Base-by-base conservation (phyloP, 2,797 vertebrate genomes). In the Clarias pachynema region DNA sequence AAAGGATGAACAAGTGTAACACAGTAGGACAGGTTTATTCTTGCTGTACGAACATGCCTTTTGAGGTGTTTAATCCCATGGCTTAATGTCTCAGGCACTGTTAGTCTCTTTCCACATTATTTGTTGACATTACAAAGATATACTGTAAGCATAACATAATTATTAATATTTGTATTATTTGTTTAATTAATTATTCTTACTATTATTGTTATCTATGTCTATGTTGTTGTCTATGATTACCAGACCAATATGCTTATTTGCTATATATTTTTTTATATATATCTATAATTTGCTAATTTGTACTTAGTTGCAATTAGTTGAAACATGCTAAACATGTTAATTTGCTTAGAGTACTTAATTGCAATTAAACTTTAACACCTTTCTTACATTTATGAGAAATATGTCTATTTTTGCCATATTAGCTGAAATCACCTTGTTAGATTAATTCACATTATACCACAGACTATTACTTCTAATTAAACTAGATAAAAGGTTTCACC, bases 1-100 rank as follows among this genome's bases (percentile, higher is more conserved):
- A 72, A 70, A 87, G 85, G 83, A 63, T 80, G 88, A 84, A 86
- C 86, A 79, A 82, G 44, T 69, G 65, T 15, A 60, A 84, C 65
- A 74, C 40, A 83, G 26, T 29, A 81, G 83, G 65, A 77, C 57
- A 65, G 22, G n/a, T 40, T 8, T 34, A 77, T 49, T 26, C 31
- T 37, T 60, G 34, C 31, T 53, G n/a, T 31, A 49, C 56, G 62
- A 69, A 77, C 10, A 59, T 81, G 69, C 7, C 70, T 75, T 82
- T 77, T 86, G 49, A 77, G 53, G 49, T n/a, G 9, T 68, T 85
- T 59, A 77, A 29, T 81, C 65, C 40, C 49, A 34, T 9, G 57
- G 22, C 65, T 82, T 82, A 69, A 56, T 70, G 80, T 82, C 80
- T 57, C 4, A 3, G 62, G 66, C 16, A 75, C 24, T 44, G 8